Conservation (phyloP, 2,888 invertebrate genomes). For the Ophonus ardosiacus region DNA sequence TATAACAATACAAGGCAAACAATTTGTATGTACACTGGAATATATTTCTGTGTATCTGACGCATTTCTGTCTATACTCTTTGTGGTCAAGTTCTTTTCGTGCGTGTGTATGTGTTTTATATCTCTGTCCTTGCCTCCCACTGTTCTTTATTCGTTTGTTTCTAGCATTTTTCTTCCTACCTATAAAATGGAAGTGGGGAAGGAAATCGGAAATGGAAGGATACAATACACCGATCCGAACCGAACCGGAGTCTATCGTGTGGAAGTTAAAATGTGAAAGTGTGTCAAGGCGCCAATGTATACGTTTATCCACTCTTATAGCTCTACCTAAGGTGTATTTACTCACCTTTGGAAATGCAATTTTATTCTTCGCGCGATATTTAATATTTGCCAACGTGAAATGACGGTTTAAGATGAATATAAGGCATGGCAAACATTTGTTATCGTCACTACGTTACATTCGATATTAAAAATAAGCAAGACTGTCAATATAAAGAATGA, state of each 20-base stretch:
- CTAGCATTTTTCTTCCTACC: constrained; percentile 6
- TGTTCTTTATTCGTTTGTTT: constrained; percentile 21
- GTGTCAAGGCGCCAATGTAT: constrained; percentile 12
- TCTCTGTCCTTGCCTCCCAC: neutral
- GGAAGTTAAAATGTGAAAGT: constrained; percentile 43
- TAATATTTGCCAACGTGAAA: neutral
- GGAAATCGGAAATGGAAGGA: constrained; percentile 44
- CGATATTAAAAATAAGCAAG: neutral
- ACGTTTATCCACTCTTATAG: neutral
- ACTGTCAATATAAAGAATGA: neutral
- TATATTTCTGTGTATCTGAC: constrained; percentile 11
- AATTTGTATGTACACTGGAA: neutral
- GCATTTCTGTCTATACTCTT: constrained; percentile 12
- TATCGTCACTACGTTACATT: neutral
- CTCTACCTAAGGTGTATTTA: neutral
- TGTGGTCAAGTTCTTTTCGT: constrained; percentile 25
- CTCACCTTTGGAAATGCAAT: neutral
- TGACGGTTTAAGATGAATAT: neutral
- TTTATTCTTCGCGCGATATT: neutral
- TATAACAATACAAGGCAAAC: constrained; percentile 37
- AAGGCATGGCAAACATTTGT: neutral
- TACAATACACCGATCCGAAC: constrained; percentile 19
- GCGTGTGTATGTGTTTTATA: neutral
- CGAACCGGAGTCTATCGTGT: constrained; percentile 27
- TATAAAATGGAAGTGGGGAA: constrained; percentile 11